Percentiles rank a stretch among this genome's conserved stretches.
phyloP scores from a whole-genome alignment of 2,888 invertebrate species.

The Mantis religiosa region DNA sequence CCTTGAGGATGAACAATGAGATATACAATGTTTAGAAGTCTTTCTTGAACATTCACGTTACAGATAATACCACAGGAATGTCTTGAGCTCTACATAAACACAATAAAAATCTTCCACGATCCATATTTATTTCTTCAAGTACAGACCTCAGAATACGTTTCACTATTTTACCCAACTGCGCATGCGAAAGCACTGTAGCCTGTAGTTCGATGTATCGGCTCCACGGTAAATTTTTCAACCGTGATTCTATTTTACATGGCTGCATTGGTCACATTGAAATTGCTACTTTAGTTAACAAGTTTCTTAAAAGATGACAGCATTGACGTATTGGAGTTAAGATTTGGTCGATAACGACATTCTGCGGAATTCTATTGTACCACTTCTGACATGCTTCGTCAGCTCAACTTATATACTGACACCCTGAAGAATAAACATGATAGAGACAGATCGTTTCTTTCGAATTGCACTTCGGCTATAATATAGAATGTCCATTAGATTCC shows the following conservation, averaged over 20 bases:
- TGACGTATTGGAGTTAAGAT: background rate
- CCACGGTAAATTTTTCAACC: background rate
- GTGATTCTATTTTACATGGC: background rate
- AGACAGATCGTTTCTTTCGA: no score
- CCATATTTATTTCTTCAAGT: conserved; percentile 19
- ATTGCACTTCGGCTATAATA: no score
- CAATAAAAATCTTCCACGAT: conserved; percentile 14
- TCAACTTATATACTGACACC: background rate
- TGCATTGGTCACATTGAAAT: background rate
- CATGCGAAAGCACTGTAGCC: conserved; percentile 12
- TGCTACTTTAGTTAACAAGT: background rate
- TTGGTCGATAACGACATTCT: background rate
- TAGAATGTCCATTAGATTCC: no score
- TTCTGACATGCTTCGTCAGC: background rate
- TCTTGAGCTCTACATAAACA: conserved; percentile 11
- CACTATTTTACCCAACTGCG: conserved; percentile 21
- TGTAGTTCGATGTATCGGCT: conserved; percentile 1
- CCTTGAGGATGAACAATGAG: conserved; percentile 16
- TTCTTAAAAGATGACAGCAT: background rate
- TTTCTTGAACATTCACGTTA: background rate
- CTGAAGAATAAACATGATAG: no score
- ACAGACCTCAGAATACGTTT: conserved; percentile 1
- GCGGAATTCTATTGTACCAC: background rate
- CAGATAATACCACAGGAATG: conserved; percentile 9
- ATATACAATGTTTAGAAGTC: background rate